A percentile compares a stretch with the other conserved stretches of the same genome.
phyloP scores from a whole-genome alignment of 2,113 vertebrate species.

The Hiodon tergisus region DNA sequence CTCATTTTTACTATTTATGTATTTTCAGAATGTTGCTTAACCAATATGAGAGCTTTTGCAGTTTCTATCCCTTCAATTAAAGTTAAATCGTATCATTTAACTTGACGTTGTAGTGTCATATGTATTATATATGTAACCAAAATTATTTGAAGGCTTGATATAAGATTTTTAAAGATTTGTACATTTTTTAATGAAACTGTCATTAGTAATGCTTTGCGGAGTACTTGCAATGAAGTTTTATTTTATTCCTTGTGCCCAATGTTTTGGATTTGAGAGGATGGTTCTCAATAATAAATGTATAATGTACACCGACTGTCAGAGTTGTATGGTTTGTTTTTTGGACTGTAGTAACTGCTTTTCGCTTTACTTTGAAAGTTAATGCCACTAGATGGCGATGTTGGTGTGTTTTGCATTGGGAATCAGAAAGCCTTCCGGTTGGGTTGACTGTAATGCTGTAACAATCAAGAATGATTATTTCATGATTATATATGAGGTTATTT shows the following conservation, averaged over 20 bases:
- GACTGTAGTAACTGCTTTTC: no score
- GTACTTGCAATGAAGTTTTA: conserved; percentile 91
- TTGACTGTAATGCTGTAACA: neutral
- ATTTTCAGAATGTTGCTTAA: conserved; percentile 60
- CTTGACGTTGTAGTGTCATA: conserved; percentile 79
- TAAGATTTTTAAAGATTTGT: conserved; percentile 97
- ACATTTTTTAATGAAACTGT: conserved; percentile 98
- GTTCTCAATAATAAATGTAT: conserved; percentile 95
- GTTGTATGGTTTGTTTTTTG: no score
- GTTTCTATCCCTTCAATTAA: conserved; percentile 46
- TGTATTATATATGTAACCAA: conserved; percentile 96
- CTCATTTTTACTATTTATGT: conserved; percentile 78
- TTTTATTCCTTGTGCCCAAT: conserved; percentile 83
- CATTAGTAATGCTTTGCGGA: conserved; percentile 92
- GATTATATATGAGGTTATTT: no score
- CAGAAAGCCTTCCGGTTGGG: neutral
- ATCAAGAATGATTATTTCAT: no score
- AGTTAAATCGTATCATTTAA: conserved; percentile 74
- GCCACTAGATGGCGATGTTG: conserved; percentile 7
- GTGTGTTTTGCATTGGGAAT: neutral
- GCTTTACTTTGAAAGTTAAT: neutral
- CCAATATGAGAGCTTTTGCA: conserved; percentile 62
- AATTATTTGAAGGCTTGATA: conserved; percentile 97
- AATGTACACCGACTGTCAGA: conserved; percentile 66
- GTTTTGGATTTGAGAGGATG: conserved; percentile 91